phyloP scores from a whole-genome alignment of 1,140 invertebrate genomes.

The Cyphomyrmex costatus region DNA sequence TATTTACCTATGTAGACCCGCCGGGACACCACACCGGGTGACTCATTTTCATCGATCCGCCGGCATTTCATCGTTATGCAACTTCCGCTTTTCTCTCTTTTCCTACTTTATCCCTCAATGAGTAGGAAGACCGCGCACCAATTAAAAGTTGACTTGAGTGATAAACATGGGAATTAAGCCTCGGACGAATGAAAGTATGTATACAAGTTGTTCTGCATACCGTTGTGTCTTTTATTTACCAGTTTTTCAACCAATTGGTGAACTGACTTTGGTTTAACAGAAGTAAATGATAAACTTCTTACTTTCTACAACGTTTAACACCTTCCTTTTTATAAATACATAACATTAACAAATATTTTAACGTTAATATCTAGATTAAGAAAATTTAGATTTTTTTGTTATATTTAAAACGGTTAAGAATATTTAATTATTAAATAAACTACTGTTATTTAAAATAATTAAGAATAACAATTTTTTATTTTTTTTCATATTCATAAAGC shows the following conservation, averaged over 20 bases:
- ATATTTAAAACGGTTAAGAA: neutral
- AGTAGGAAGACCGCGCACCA: neutral
- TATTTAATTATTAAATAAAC: constrained; percentile 26
- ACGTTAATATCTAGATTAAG: neutral
- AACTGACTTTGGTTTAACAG: neutral
- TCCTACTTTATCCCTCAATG: constrained; percentile 14
- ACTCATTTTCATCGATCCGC: constrained; percentile 65
- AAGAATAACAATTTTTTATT: neutral
- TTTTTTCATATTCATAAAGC: neutral
- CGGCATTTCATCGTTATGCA: constrained; percentile 23
- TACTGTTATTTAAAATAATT: neutral
- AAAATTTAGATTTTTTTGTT: neutral
- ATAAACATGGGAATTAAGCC: constrained; percentile 16
- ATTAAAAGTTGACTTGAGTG: neutral
- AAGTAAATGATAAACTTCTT: neutral
- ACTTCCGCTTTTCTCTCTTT: constrained; percentile 25
- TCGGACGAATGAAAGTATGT: neutral
- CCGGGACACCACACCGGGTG: constrained; percentile 56
- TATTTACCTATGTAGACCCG: constrained; percentile 73
- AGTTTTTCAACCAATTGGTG: neutral
- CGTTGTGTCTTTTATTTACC: neutral
- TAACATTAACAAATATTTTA: neutral
- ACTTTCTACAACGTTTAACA: neutral
- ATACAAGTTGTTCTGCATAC: neutral
- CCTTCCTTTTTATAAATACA: neutral